Evolutionary conservation across 2,113 vertebrate species (phyloP).

Genomic region (Petaurus breviceps): DNA sequence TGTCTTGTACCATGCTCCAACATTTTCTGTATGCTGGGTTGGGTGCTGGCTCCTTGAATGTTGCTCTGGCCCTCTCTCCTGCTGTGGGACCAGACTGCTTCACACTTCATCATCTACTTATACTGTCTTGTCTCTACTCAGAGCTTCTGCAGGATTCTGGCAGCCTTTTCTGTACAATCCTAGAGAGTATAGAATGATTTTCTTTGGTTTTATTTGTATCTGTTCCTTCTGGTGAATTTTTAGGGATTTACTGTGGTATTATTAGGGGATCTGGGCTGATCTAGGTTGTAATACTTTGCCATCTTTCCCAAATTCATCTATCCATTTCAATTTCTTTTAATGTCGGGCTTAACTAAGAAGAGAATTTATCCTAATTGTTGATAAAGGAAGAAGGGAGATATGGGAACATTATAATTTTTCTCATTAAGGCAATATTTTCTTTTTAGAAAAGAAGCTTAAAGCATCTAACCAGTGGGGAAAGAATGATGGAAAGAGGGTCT

Average conservation of each 20-base stretch:
- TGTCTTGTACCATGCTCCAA: not conserved
- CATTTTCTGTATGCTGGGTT: not conserved
- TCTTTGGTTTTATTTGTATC: not conserved
- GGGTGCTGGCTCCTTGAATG: not conserved
- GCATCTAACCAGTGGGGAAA: not conserved
- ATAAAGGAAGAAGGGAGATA: slow-evolving; percentile 58
- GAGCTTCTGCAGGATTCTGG: not conserved
- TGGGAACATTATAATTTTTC: slow-evolving; percentile 45
- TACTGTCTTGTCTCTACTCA: not conserved
- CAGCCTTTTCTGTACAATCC: not conserved
- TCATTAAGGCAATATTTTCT: slow-evolving; percentile 37
- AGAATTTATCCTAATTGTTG: slow-evolving; percentile 33
- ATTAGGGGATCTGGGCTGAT: not conserved
- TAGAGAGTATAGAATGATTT: not conserved
- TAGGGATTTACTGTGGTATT: not conserved
- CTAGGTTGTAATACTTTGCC: not conserved
- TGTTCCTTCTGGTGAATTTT: not conserved
- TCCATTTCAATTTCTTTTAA: not conserved
- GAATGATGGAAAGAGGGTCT: not conserved
- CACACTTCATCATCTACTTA: not conserved
- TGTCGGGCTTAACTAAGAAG: not conserved
- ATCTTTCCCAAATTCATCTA: not conserved
- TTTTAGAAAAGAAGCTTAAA: slow-evolving; percentile 53
- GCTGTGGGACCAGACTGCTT: not conserved
- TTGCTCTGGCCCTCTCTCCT: not conserved